phyloP scores from a whole-genome alignment of 2,888 invertebrate genomes.

The Orgyia antiqua region DNA sequence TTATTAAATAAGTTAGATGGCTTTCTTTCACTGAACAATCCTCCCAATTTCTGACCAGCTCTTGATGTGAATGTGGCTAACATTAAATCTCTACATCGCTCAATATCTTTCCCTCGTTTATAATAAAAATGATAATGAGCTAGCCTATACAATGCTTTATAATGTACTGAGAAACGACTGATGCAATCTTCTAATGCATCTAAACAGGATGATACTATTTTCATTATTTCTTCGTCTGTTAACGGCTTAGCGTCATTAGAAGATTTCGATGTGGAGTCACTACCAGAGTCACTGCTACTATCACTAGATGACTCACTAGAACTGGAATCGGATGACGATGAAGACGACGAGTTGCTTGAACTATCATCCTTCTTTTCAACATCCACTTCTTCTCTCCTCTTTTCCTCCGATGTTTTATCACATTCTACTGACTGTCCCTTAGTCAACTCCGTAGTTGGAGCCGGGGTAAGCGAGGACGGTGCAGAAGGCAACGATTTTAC shows the following conservation, averaged over 20 bases:
- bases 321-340: slow-evolving; percentile 77
- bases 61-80: slow-evolving; percentile 83
- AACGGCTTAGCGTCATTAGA: slow-evolving; percentile 53
- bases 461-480: slow-evolving; percentile 11
- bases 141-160: slow-evolving; percentile 93
- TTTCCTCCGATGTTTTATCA: slow-evolving; percentile 22
- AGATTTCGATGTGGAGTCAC: slow-evolving; percentile 68
- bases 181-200: slow-evolving; percentile 91
- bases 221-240: slow-evolving; percentile 74
- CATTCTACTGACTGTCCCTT: slow-evolving; percentile 24
- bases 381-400: slow-evolving; percentile 30
- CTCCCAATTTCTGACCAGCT: slow-evolving; percentile 83
- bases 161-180: slow-evolving; percentile 92
- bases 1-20: slow-evolving; percentile 94
- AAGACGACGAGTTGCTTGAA: slow-evolving; percentile 61
- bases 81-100: slow-evolving; percentile 84
- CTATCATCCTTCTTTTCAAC: slow-evolving; percentile 52
- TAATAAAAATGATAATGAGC: slow-evolving; percentile 90
- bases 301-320: slow-evolving; percentile 73
- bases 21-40: slow-evolving; percentile 91
- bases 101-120: slow-evolving; percentile 81
- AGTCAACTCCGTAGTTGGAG: slow-evolving; percentile 9
- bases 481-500: slow-evolving; percentile 13
- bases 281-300: slow-evolving; percentile 73
- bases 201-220: slow-evolving; percentile 82